Base-by-base conservation (phyloP, 2,888 invertebrate genomes). In the Notodonta ziczac region DNA sequence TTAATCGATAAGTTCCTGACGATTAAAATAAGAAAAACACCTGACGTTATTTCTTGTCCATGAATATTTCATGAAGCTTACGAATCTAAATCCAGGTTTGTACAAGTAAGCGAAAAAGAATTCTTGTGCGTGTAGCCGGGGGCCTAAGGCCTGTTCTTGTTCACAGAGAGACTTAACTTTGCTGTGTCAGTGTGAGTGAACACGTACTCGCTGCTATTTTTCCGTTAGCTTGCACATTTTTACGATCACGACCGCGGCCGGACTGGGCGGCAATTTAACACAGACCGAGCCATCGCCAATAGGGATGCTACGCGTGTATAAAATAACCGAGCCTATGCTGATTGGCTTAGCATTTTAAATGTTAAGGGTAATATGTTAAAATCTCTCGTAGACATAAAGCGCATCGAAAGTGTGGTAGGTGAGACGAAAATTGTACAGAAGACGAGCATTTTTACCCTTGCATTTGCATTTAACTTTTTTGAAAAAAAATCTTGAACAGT, bases 151-250 rank as follows among this genome's bases (percentile, higher is more conserved):
- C 13, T n/a, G 46, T n/a, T 46, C n/a, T 46, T n/a, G 46, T n/a
- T n/a, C 46, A n/a, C 2, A 46, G 2, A 46, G 3, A 46, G 1
- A 46, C 13, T 42, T 10, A 46, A 5, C 13, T n/a, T 10, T 46
- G 13, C 59, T 58, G 58, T 58, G 13, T 53, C 35, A 40, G 39
- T 55, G 55, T 32, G 55, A 40, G 55, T 13, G 40, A 69, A 66
- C 69, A 62, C 67, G 69, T 69, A 72, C 63, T 72, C 73, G 74
- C 61, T 71, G 73, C 78, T 74, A 71, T 78, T 82, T 87, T 86
- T 88, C 87, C 87, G 85, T 89, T 86, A 85, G 83, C 81, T 85
- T 88, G 88, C 88, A 89, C 89, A 89, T 88, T 89, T 87, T 87
- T 87, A 86, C 83, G 85, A 86, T 59, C 76, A 60, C 72, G 69